phyloP scores from a whole-genome alignment of 2,113 vertebrate genomes.

The Trematocara stigmaticum region DNA sequence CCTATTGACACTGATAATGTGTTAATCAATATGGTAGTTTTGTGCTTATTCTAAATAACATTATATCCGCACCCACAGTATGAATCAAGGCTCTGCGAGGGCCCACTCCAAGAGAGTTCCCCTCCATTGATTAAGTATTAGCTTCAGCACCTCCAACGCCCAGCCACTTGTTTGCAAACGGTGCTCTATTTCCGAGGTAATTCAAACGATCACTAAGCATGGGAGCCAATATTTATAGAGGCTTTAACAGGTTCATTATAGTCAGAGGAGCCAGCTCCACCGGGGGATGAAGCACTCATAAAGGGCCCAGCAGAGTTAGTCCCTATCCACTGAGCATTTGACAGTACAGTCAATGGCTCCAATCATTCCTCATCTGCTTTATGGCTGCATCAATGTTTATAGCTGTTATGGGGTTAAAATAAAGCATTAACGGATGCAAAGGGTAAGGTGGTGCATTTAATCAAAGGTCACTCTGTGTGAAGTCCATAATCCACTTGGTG shows the following conservation, averaged over 20 bases:
- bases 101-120: conserved; percentile 32
- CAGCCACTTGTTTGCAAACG: conserved; percentile 61
- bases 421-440: conserved; percentile 46
- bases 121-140: conserved; percentile 66
- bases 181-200: conserved; percentile 38
- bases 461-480: conserved; percentile 36
- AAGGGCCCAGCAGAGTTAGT: conserved; percentile 50
- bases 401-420: conserved; percentile 63
- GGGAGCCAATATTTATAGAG: conserved; percentile 70
- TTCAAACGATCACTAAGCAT: conserved; percentile 56
- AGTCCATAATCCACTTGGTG: conserved; percentile 49
- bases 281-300: conserved; percentile 48
- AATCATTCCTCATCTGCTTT: conserved; percentile 72
- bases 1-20: conserved; percentile 35
- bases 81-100: conserved; percentile 31
- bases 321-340: conserved; percentile 38
- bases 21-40: conserved; percentile 46
- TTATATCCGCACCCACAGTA: conserved; percentile 12
- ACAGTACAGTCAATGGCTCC: conserved; percentile 65
- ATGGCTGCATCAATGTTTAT: conserved; percentile 63
- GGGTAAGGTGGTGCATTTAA: conserved; percentile 42
- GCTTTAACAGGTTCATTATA: conserved; percentile 72
- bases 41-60: conserved; percentile 43
- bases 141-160: conserved; percentile 37
- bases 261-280: conserved; percentile 45